These are phyloP conservation scores for Enteromius trimaculatus DNA, from an alignment of 2,797 vertebrate species.

Conservation along the genomic window DNA sequence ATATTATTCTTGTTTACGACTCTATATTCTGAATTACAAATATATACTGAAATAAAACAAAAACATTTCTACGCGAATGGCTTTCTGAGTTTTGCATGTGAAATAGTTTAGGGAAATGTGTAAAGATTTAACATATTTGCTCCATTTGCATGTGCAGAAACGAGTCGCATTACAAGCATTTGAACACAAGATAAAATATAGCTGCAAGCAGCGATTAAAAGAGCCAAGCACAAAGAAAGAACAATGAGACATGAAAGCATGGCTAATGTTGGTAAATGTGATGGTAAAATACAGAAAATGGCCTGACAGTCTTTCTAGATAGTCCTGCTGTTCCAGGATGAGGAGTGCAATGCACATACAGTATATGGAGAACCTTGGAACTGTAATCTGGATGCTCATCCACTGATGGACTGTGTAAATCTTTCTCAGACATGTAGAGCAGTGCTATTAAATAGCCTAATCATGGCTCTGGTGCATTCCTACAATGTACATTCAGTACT, in stretches of 20 bases:
- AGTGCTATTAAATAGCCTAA: too few species aligned
- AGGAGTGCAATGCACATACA: background rate
- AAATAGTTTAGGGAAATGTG: background rate
- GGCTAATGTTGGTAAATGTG: too few species aligned
- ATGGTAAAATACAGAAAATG: too few species aligned
- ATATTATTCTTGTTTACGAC: background rate
- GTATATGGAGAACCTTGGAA: background rate
- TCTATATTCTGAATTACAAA: background rate
- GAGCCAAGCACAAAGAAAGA: too few species aligned
- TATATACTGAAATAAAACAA: background rate
- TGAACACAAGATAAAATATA: background rate
- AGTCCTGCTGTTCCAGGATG: background rate
- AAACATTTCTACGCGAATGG: background rate
- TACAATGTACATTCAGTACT: too few species aligned
- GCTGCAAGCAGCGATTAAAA: too few species aligned
- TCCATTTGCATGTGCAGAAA: slow-evolving; percentile 2
- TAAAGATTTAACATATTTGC: background rate
- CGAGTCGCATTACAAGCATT: background rate
- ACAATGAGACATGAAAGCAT: too few species aligned
- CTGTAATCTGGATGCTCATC: background rate
- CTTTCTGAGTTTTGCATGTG: background rate
- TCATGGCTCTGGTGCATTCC: too few species aligned
- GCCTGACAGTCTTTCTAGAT: too few species aligned
- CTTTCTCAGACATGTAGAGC: too few species aligned
- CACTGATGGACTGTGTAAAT: background rate